Evolutionary conservation across 2,113 vertebrate species (phyloP), one percentile per base, ranked within the genome.

Genomic region (Varanus salvator): DNA sequence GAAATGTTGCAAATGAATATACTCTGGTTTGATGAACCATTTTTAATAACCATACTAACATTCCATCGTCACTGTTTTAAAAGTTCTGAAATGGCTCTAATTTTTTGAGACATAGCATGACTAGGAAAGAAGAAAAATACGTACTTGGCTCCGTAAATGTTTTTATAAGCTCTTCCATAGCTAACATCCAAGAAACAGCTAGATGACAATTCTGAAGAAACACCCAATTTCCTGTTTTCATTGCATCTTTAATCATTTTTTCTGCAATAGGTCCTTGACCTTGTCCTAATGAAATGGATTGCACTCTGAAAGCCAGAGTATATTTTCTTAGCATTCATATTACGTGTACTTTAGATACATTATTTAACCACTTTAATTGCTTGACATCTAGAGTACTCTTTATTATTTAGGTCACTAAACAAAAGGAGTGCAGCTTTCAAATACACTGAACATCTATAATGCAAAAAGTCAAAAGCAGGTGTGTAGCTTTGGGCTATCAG

Each of bases 91-190:
- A 9, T 29, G n/a, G 38, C 57, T 71, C 4, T 12, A 44, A 2
- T 21, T 48, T 85, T 31, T 19, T 84, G 52, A 90, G 68, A 2
- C 4, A n/a, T 19, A 64, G n/a, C 77, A 50, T 21, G 54, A 34
- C 17, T 2, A 12, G 76, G 66, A 64, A 75, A 52, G 31, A 71
- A 31, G 77, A 31, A 23, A 69, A 85, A 71, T 4, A 93, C 93
- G 19, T 96, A 98, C 97, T 97, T 91, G 97, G 96, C 75, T 98
- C 98, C 12, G 95, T 95, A 93, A 98, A 98, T 84, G 94, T 97
- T 97, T 98, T 98, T 91, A 98, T 97, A 87, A 98, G 96, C 89
- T 98, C 98, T 94, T 98, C 98, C 97, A 98, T 98, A 60, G 97
- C 89, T 91, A 98, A 89, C 97, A 98, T 98, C 98, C 98, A 98